These are phyloP conservation scores for Drosophila pectinifera DNA, from an alignment of 1,140 invertebrate species.

Conservation along the genomic window DNA sequence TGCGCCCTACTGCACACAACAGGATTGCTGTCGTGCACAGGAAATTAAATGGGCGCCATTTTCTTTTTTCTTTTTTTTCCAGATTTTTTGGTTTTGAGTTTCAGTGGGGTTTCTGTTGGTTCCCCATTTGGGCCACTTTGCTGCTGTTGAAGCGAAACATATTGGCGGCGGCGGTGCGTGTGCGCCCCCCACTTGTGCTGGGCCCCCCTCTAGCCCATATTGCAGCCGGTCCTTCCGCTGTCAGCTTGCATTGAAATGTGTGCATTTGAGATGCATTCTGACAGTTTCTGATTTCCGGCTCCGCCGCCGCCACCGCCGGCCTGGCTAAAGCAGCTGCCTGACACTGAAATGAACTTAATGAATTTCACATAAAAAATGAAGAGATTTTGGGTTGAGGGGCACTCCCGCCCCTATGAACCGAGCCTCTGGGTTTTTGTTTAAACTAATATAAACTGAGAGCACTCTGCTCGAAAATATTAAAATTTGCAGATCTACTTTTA, in stretches of 20 bases:
- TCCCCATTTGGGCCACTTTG: slow-evolving; percentile 65
- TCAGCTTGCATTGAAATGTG: slow-evolving; percentile 52
- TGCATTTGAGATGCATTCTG: slow-evolving; percentile 58
- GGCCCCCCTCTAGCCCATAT: background rate
- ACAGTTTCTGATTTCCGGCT: slow-evolving; percentile 63
- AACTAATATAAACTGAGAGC: background rate
- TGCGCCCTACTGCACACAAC: slow-evolving; percentile 11
- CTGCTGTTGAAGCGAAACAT: slow-evolving; percentile 61
- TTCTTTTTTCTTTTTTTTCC: slow-evolving; percentile 34
- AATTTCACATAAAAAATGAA: background rate
- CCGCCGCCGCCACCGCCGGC: slow-evolving; percentile 1
- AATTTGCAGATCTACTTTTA: too few relatives aligned
- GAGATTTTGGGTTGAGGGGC: too few relatives aligned
- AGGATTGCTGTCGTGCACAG: slow-evolving; percentile 56
- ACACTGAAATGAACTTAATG: slow-evolving; percentile 21
- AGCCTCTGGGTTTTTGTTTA: background rate
- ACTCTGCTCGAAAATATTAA: too few relatives aligned
- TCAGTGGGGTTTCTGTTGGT: slow-evolving; percentile 16
- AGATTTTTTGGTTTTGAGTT: slow-evolving; percentile 7
- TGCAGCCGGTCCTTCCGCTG: slow-evolving; percentile 11
- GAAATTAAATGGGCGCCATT: slow-evolving; percentile 75
- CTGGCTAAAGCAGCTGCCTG: slow-evolving; percentile 10
- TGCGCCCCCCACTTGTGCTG: background rate
- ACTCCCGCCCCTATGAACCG: too few relatives aligned
- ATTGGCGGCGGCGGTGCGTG: slow-evolving; percentile 30